Evolutionary conservation across 2,888 invertebrate species (phyloP), one percentile per base, ranked within the genome.

Genomic region (Volucella inflata): DNA sequence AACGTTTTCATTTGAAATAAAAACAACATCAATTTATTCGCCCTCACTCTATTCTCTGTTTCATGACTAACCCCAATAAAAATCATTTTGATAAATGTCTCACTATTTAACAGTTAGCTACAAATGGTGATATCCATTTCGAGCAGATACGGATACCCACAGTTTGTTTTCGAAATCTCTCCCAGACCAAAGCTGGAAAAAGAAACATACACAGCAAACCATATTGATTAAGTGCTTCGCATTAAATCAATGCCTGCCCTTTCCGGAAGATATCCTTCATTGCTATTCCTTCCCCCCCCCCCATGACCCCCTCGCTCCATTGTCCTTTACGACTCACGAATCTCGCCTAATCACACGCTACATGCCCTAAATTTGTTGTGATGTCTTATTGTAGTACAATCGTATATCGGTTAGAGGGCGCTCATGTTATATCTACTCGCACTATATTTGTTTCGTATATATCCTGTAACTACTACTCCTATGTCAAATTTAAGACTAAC

Each of bases 161-260:
- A 71, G 70, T 70, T 71, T 71, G 70, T 78, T 78, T 78, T 70
- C 30, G 62, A 57, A 38, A 48, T 70, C 21, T 57, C 51, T 10
- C 9, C 38, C 44, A 42, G n/a, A n/a, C 44, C 1, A 30, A 21
- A 17, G 50, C 9, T 14, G 50, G 16, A n/a, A 51, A 16, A 67
- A n/a, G 12, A 9, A 30, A 30, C 4, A 55, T 2, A n/a, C n/a
- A 46, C 51, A 78, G 16, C 17, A 46, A 50, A n/a, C 65, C 88
- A 90, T n/a, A n/a, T 88, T 90, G 90, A 90, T 90, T 89, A 89
- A 90, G 89, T 89, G 88, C 71, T 68, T 74, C 83, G 89, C 89
- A 90, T 90, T 90, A 90, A 90, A 90, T 90, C 90, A 90, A 90
- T 90, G 90, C 74, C 76, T 68, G 62, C 68, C 46, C 72, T 50